Percentiles rank a stretch among this genome's conserved stretches.
Conservation (phyloP, 2,113 vertebrate species). For the Pithys albifrons region DNA sequence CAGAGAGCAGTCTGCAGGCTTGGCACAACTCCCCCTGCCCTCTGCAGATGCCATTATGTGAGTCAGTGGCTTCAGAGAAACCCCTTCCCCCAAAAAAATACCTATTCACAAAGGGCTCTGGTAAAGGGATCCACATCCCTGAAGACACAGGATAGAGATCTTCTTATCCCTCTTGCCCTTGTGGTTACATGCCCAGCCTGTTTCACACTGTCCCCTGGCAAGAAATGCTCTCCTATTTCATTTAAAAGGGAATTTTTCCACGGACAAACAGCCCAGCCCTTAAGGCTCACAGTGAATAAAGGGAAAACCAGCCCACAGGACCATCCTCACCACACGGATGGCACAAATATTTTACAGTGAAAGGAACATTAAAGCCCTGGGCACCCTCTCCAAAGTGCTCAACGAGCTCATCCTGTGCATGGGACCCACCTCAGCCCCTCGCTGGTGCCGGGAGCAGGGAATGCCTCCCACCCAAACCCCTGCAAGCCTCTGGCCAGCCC, state of each 20-base stretch:
- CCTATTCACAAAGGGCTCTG: background rate
- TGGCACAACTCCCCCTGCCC: background rate
- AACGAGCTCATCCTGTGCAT: background rate
- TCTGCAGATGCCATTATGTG: background rate
- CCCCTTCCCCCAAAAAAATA: background rate
- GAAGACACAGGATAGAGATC: background rate
- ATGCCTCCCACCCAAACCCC: background rate
- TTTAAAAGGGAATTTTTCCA: background rate
- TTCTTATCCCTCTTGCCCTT: background rate
- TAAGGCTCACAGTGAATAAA: background rate
- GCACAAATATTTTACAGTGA: accelerated
- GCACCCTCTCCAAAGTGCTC: accelerated
- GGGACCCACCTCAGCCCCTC: background rate
- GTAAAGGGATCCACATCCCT: background rate
- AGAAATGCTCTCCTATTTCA: background rate
- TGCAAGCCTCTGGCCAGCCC: background rate
- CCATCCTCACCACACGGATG: too few species aligned
- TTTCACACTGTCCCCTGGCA: background rate
- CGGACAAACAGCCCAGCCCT: background rate
- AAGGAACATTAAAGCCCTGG: background rate
- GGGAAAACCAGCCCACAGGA: background rate
- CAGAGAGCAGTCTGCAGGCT: background rate
- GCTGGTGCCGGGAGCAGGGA: background rate
- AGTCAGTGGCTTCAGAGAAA: background rate
- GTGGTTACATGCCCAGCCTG: background rate